Evolutionary conservation across 2,888 invertebrate genomes (phyloP).

Genomic region (Sacculina carcini): DNA sequence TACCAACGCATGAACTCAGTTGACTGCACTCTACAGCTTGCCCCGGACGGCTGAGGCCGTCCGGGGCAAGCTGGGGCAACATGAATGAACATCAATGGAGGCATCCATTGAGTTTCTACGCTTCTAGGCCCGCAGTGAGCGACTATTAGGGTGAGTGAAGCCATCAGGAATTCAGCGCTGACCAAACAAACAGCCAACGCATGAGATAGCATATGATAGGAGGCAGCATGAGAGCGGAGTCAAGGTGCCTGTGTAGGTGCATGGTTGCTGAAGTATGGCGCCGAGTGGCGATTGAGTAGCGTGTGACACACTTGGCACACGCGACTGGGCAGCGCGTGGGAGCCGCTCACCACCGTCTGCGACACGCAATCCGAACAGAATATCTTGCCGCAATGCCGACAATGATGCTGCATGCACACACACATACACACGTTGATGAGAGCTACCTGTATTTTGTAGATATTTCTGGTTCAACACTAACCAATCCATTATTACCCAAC

Average conservation of each 20-base stretch:
- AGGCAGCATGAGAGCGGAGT: conserved; percentile 5
- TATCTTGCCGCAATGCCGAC: conserved; percentile 83
- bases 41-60: too few species aligned
- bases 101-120: background rate
- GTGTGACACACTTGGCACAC: conserved; percentile 97
- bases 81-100: background rate
- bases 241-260: conserved; percentile 19
- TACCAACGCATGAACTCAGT: too few species aligned
- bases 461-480: too few species aligned
- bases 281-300: conserved; percentile 62
- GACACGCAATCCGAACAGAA: conserved; percentile 68
- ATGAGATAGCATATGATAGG: background rate
- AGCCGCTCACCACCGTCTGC: conserved; percentile 57
- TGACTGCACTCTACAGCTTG: too few species aligned
- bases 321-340: conserved; percentile 52
- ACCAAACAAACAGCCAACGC: background rate
- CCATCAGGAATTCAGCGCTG: background rate
- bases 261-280: conserved; percentile 72
- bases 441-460: too few species aligned
- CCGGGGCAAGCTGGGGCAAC: too few species aligned
- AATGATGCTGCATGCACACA: conserved; percentile 59
- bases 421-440: too few species aligned
- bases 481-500: too few species aligned
- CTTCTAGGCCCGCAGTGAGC: background rate
- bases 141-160: background rate